Percentiles rank a stretch among this genome's conserved stretches.
Conservation (phyloP, 1,140 invertebrate genomes). For the Lordiphosa collinella region DNA sequence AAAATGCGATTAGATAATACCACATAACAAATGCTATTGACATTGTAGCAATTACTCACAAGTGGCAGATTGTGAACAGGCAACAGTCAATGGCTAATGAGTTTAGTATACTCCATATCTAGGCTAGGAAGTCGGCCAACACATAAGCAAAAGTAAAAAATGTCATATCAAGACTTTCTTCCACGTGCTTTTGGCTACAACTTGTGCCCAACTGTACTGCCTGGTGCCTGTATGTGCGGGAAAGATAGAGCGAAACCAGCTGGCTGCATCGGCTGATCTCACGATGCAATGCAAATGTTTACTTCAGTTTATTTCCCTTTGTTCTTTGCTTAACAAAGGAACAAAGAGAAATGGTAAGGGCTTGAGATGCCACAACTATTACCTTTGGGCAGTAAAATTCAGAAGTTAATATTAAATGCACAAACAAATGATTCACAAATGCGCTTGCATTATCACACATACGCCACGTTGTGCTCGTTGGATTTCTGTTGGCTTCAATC, state of each 20-base stretch:
- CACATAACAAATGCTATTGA: slow-evolving; percentile 5
- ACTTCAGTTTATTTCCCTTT: too few species aligned
- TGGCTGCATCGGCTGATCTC: too few species aligned
- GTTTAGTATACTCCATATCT: background rate
- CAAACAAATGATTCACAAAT: background rate
- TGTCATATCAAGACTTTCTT: slow-evolving; percentile 34
- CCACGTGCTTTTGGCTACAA: slow-evolving; percentile 12
- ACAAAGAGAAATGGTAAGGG: too few species aligned
- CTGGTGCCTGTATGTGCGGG: too few species aligned
- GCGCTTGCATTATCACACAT: slow-evolving; percentile 23
- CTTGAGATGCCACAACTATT: too few species aligned
- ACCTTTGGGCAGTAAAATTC: too few species aligned
- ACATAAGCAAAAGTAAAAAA: slow-evolving; percentile 17
- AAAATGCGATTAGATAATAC: slow-evolving; percentile 48
- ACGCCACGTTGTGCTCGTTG: slow-evolving; percentile 13
- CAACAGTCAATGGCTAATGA: slow-evolving; percentile 5
- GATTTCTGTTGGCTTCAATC: slow-evolving; percentile 8
- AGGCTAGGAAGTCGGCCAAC: slow-evolving; percentile 11
- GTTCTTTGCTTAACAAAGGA: too few species aligned
- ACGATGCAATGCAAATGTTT: too few species aligned
- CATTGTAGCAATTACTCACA: background rate
- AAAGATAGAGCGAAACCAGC: too few species aligned
- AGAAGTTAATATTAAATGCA: background rate
- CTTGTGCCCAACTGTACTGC: too few species aligned
- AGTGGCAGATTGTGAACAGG: too few species aligned